These are phyloP conservation scores for Mesodorylaimus sp. DNA, from an alignment of 2,888 invertebrate genomes.

Conservation along the genomic window DNA sequence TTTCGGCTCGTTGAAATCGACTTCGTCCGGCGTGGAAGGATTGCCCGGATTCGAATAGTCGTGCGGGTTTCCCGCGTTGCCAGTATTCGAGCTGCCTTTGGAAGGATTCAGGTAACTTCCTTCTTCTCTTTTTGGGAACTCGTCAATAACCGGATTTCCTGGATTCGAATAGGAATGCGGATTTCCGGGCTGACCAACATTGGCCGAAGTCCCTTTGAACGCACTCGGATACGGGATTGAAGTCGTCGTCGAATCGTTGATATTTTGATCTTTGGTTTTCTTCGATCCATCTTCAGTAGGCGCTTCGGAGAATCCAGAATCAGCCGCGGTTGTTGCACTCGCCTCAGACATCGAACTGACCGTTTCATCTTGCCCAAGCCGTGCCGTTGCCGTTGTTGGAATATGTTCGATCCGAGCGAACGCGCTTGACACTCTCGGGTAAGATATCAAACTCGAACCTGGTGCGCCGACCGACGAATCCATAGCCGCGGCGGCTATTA, in stretches of 20 bases:
- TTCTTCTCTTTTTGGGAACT: no score
- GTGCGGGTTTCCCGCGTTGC: conserved; percentile 6
- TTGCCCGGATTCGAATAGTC: conserved; percentile 7
- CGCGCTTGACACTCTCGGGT: not conserved
- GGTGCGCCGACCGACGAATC: no score
- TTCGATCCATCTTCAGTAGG: not conserved
- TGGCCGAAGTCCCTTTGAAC: not conserved
- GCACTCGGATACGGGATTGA: not conserved
- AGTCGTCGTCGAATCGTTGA: not conserved
- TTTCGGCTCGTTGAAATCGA: not conserved
- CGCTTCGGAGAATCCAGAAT: not conserved
- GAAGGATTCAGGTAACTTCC: not conserved
- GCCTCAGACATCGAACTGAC: no score
- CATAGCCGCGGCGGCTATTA: no score
- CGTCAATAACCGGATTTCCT: not conserved
- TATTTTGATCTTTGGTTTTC: not conserved
- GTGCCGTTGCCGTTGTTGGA: not conserved
- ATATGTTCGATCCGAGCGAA: not conserved
- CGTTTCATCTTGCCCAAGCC: no score
- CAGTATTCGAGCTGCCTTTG: not conserved
- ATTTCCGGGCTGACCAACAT: not conserved
- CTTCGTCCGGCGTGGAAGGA: no score
- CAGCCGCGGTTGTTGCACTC: not conserved
- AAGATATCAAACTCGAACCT: no score
- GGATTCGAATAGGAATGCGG: not conserved